Percentiles rank a stretch among this genome's conserved stretches.
Conservation (phyloP, 64 coral and sea anemone genomes). For the Montipora foliosa region DNA sequence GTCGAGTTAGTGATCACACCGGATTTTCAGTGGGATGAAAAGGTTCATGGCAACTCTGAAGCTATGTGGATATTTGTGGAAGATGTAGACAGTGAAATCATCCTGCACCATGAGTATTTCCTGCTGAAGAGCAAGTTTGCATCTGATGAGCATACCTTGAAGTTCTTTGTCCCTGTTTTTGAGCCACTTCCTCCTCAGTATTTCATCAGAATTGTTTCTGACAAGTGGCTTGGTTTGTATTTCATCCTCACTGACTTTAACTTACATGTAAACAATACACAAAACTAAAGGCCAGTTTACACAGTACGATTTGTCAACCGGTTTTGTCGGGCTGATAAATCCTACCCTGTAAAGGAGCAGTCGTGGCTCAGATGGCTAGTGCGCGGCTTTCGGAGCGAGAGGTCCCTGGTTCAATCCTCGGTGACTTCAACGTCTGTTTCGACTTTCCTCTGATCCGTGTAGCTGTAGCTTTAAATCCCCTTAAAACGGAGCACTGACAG, state of each 20-base stretch:
- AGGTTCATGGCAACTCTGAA: constrained; percentile 96
- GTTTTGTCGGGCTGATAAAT: too few relatives aligned
- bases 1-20: constrained; percentile 95
- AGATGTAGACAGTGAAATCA: constrained; percentile 99
- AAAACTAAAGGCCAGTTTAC: too few relatives aligned
- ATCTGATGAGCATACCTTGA: constrained; percentile 92
- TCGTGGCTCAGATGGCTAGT: too few relatives aligned
- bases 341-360: too few relatives aligned
- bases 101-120: constrained; percentile 98
- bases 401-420: too few relatives aligned
- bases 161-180: constrained; percentile 99
- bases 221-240: constrained; percentile 93
- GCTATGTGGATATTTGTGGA: constrained; percentile 99
- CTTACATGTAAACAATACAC: too few relatives aligned
- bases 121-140: constrained; percentile 96
- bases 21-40: constrained; percentile 99
- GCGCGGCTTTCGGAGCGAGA: too few relatives aligned
- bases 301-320: too few relatives aligned
- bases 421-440: too few relatives aligned
- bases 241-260: neutral
- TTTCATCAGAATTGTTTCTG: constrained; percentile 95
- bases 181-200: constrained; percentile 98
- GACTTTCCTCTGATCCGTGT: too few relatives aligned
- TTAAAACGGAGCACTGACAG: too few relatives aligned
- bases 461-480: too few relatives aligned